Evolutionary conservation across 2,113 vertebrate genomes (phyloP), one percentile per base, ranked within the genome.

Genomic region (Falco punctatus): DNA sequence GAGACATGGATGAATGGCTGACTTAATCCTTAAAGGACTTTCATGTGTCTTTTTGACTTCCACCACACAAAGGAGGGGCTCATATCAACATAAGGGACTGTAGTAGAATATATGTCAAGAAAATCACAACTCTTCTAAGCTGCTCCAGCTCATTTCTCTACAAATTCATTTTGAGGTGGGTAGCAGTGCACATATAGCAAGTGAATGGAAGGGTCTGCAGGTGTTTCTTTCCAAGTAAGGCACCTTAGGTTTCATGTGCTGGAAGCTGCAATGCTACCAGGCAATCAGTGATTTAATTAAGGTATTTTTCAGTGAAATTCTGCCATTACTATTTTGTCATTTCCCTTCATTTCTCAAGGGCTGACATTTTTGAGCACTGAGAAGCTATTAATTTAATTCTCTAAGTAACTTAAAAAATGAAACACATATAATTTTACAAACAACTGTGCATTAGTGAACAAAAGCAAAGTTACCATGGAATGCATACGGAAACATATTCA

Each of bases 401-500:
- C 69, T 73, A 96, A 96, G 91, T 87, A 96, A 93, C 93, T 95
- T 96, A 77, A 96, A 95, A 98, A 93, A 55, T 49, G 87, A 94
- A 69, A 46, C 75, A 84, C 30, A 44, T 67, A 57, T 78, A 96
- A 96, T 94, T 96, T 92, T 81, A 95, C 86, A 94, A 97, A 97
- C 61, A 86, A 95, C 27, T 69, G 51, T 96, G 92, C 92, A 92
- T 96, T 95, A 96, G 73, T 81, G 95, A 97, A 97, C 96, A 97
- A 96, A 96, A 97, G 89, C 83, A 96, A 87, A 95, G 88, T 92
- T 97, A 90, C 95, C 75, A 85, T 66, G 88, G 81, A 97, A 96
- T 73, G 44, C 58, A 61, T 88, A 86, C 80, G 80, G 96, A 97
- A 97, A 97, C 72, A 94, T 83, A 96, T 94, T 95, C 64, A n/a